These are phyloP conservation scores for Pantherophis guttatus DNA, from an alignment of 2,113 vertebrate species.

Conservation along the genomic window DNA sequence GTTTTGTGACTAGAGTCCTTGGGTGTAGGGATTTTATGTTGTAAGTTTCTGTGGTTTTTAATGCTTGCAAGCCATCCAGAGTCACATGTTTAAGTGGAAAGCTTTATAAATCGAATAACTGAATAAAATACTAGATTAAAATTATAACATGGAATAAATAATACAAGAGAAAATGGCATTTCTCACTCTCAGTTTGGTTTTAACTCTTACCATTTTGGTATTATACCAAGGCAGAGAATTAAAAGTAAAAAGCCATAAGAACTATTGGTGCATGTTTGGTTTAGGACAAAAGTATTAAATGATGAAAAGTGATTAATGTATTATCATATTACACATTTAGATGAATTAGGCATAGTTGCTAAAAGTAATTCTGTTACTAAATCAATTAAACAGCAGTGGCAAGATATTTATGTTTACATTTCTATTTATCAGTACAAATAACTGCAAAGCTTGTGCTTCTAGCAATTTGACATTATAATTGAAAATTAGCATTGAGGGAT, in stretches of 20 bases:
- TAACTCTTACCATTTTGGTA: background rate
- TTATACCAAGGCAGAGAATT: background rate
- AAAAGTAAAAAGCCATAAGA: background rate
- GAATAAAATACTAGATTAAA: background rate
- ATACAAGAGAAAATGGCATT: background rate
- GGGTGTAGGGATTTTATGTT: background rate
- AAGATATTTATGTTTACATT: slow-evolving; percentile 9
- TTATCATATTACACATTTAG: background rate
- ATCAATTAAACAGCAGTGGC: slow-evolving; percentile 33
- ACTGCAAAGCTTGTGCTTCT: background rate
- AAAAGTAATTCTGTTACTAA: slow-evolving; percentile 13
- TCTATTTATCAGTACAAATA: slow-evolving; percentile 3
- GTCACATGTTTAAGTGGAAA: background rate
- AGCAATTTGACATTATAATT: slow-evolving; percentile 30
- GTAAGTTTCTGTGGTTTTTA: background rate
- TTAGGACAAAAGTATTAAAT: background rate
- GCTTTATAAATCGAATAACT: background rate
- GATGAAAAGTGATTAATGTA: background rate
- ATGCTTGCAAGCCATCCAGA: background rate
- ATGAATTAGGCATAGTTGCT: background rate
- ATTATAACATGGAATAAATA: background rate
- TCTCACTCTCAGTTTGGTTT: background rate
- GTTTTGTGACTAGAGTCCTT: too few species aligned
- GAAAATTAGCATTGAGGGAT: background rate
- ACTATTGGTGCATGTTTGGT: background rate